Evolutionary conservation across 2,113 vertebrate species (phyloP).

Genomic region (Cyphomyrus discorhynchus): DNA sequence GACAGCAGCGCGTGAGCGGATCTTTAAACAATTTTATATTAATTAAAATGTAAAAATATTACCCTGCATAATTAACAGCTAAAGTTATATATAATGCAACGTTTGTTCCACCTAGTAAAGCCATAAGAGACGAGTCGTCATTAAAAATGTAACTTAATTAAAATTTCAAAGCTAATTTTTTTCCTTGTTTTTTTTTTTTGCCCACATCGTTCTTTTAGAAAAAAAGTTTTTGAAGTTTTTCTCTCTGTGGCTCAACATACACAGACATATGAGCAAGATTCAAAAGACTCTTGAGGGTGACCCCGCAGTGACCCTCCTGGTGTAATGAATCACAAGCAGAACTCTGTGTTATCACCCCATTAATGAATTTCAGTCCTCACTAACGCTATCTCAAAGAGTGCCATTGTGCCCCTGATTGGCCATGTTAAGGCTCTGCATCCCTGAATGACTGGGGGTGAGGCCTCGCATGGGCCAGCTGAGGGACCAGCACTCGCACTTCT

Average conservation of each 20-base stretch:
- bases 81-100: not conserved
- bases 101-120: not conserved
- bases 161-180: not conserved
- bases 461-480: not conserved
- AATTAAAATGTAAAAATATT: slow-evolving; percentile 7
- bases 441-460: not conserved
- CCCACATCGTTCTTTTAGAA: not conserved
- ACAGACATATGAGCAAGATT: not conserved
- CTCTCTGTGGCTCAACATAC: not conserved
- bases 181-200: not conserved
- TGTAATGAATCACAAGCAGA: slow-evolving; percentile 6
- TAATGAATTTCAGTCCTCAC: not conserved
- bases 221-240: not conserved
- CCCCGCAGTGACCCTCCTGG: not conserved
- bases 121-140: not conserved
- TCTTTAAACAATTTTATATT: not conserved
- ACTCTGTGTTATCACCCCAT: not conserved
- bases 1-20: not conserved
- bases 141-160: slow-evolving; percentile 1
- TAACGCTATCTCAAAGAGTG: slow-evolving; percentile 6
- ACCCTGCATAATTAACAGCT: not conserved
- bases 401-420: not conserved
- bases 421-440: not conserved
- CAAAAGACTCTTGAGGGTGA: not conserved
- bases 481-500: not conserved